A percentile compares a stretch with the other conserved stretches of the same genome.
Conservation (phyloP, 2,888 invertebrate genomes). For the Synergus japonicus region DNA sequence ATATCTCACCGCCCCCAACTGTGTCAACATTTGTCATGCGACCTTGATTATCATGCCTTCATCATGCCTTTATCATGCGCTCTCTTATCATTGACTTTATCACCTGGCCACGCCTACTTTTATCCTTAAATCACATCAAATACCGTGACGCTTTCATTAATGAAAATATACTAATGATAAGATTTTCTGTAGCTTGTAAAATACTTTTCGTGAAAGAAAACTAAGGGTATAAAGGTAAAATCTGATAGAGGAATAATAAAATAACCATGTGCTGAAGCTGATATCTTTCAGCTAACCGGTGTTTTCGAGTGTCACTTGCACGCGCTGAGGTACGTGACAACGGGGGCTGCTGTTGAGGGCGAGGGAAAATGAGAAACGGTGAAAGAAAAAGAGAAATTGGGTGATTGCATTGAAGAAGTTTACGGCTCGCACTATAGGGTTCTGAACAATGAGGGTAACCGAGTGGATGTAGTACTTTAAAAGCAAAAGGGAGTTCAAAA, state of each 20-base stretch:
- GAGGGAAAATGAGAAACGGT: slow-evolving; percentile 28
- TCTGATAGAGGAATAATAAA: slow-evolving; percentile 30
- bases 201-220: background rate
- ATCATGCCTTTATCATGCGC: too few species aligned
- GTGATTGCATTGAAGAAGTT: slow-evolving; percentile 28
- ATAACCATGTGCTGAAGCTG: slow-evolving; percentile 14
- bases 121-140: too few species aligned
- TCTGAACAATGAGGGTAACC: slow-evolving; percentile 3
- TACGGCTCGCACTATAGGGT: slow-evolving; percentile 9
- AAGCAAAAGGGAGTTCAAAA: background rate
- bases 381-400: slow-evolving; percentile 19
- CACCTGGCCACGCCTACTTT: too few species aligned
- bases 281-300: slow-evolving; percentile 1
- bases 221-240: background rate
- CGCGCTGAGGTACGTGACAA: slow-evolving; percentile 5
- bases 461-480: slow-evolving; percentile 4
- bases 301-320: slow-evolving; percentile 36
- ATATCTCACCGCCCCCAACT: too few species aligned
- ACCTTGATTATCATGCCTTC: too few species aligned
- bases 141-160: background rate
- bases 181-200: too few species aligned
- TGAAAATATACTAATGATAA: background rate
- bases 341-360: background rate
- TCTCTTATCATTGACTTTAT: too few species aligned
- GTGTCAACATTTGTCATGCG: too few species aligned